Conservation (phyloP, 2,797 vertebrate species). For the Cercopithecus diana region DNA sequence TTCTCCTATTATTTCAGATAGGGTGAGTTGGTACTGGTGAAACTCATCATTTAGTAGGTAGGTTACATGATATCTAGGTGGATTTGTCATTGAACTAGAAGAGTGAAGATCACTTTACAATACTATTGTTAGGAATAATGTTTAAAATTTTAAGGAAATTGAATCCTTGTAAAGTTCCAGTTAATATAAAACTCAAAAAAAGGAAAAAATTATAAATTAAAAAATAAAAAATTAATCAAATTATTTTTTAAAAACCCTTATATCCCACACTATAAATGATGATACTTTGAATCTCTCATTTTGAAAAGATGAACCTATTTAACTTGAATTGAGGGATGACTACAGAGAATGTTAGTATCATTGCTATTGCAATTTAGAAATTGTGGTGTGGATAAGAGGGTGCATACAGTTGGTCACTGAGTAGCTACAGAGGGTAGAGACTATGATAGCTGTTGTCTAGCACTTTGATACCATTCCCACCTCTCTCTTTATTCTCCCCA, state of each 20-base stretch:
- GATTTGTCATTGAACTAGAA: not conserved
- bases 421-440: not conserved
- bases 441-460: too few relatives aligned
- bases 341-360: not conserved
- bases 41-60: not conserved
- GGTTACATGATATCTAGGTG: not conserved
- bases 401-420: not conserved
- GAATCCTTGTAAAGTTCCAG: too few relatives aligned
- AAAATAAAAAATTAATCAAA: too few relatives aligned
- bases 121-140: too few relatives aligned
- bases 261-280: not conserved
- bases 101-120: not conserved
- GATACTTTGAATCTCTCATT: not conserved
- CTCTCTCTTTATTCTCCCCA: not conserved
- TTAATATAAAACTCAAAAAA: too few relatives aligned
- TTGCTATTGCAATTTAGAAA: not conserved
- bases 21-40: not conserved
- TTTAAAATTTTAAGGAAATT: too few relatives aligned
- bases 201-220: too few relatives aligned
- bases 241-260: fast-evolving
- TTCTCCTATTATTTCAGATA: not conserved
- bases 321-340: not conserved
- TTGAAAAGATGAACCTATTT: not conserved
- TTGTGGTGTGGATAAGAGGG: not conserved
- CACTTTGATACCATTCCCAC: not conserved